Evolutionary conservation across 2,113 vertebrate species (phyloP).

Genomic region (Glaucomys volans): DNA sequence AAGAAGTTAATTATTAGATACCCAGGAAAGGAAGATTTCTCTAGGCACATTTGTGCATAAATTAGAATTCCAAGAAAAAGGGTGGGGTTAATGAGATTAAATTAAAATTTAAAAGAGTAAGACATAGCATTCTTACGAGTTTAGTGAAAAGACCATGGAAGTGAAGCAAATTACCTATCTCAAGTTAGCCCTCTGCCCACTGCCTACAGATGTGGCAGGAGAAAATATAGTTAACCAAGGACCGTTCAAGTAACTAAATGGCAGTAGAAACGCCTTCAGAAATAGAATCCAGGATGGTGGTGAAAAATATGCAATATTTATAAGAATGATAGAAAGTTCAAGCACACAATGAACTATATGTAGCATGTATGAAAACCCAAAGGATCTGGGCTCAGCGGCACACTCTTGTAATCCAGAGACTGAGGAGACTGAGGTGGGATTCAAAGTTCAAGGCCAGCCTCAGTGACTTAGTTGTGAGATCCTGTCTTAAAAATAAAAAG

Average conservation of each 20-base stretch:
- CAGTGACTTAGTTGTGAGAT: no score
- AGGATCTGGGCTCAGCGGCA: no score
- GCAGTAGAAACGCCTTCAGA: neutral
- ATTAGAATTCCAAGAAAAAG: conserved; percentile 54
- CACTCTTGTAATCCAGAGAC: no score
- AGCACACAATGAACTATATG: neutral
- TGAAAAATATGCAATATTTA: neutral
- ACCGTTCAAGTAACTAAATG: neutral
- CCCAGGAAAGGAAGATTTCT: neutral
- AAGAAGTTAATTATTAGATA: conserved; percentile 46
- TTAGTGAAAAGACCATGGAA: neutral
- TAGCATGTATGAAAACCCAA: neutral
- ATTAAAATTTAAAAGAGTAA: conserved; percentile 43
- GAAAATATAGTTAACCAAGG: neutral
- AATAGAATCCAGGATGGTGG: neutral
- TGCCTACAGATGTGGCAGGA: neutral
- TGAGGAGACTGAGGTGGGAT: no score
- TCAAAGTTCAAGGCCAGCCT: no score
- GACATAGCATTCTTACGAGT: neutral
- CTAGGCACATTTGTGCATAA: neutral
- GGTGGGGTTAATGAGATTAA: conserved; percentile 3
- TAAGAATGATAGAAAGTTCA: neutral
- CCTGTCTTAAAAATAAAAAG: no score
- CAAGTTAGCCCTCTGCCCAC: neutral
- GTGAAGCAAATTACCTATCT: neutral